Conservation (phyloP, 1,140 invertebrate species). For the Holcopasites calliopsidis region DNA sequence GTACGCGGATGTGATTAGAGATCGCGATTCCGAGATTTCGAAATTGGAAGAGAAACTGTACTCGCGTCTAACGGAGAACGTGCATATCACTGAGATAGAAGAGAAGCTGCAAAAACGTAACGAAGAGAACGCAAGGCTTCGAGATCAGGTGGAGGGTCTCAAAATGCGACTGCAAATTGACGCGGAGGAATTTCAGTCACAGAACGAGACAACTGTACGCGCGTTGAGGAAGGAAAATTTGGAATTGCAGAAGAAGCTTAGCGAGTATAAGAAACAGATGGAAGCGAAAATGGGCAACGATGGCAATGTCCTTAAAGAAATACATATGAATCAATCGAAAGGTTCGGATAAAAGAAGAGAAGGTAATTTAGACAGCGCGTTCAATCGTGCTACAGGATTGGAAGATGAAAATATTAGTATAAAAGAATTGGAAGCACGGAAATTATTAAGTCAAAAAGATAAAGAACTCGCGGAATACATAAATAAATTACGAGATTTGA, state of each 20-base stretch:
- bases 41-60: slow-evolving; percentile 27
- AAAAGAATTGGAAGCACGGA: slow-evolving; percentile 62
- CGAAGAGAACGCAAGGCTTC: slow-evolving; percentile 27
- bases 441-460: slow-evolving; percentile 38
- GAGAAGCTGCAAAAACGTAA: slow-evolving; percentile 46
- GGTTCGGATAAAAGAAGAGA: not conserved
- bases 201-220: not conserved
- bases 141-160: not conserved
- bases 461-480: slow-evolving; percentile 42
- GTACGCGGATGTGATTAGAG: slow-evolving; percentile 57
- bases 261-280: not conserved
- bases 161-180: slow-evolving; percentile 8
- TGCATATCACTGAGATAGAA: slow-evolving; percentile 19
- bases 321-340: not conserved
- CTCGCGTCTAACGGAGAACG: slow-evolving; percentile 26
- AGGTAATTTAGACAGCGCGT: not conserved
- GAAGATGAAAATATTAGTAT: slow-evolving; percentile 58
- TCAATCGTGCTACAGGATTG: not conserved
- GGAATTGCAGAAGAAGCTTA: not conserved
- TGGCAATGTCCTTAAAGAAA: not conserved
- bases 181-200: not conserved
- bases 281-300: too few relatives aligned
- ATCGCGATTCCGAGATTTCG: slow-evolving; percentile 23
- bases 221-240: not conserved
- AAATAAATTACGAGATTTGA: slow-evolving; percentile 40